These are phyloP conservation scores for Pangasius mekongensis DNA, from an alignment of 2,797 vertebrate species.

Conservation along the genomic window DNA sequence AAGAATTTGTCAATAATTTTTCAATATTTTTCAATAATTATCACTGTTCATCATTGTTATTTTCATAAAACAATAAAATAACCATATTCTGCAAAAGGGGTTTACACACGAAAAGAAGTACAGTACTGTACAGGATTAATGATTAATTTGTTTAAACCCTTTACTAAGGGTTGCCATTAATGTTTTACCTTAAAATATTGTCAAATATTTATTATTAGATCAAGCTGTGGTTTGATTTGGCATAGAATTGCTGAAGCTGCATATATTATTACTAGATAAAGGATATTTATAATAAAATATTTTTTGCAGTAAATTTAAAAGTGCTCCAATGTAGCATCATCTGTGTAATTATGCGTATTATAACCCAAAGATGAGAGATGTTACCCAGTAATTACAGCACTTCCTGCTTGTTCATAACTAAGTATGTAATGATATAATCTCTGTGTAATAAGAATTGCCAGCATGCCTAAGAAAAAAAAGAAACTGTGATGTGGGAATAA, in stretches of 20 bases:
- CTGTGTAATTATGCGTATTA: not conserved
- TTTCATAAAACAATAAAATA: not conserved
- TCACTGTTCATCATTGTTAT: not conserved
- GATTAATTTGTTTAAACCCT: not conserved
- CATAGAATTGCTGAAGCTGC: not conserved
- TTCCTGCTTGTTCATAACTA: not conserved
- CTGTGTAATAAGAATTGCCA: not conserved
- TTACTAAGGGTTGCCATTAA: not conserved
- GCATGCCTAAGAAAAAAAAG: not conserved
- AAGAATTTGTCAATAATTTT: not conserved
- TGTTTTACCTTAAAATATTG: not conserved
- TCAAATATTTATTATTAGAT: not conserved
- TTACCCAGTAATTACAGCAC: not conserved
- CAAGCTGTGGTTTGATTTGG: not conserved
- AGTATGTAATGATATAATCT: not conserved
- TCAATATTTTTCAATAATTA: not conserved
- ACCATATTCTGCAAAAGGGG: not conserved
- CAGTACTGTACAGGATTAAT: not conserved
- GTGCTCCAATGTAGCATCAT: not conserved
- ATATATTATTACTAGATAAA: not conserved
- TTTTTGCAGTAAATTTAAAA: not conserved
- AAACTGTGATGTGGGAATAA: not conserved
- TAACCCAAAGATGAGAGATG: not conserved
- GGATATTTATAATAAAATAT: not conserved
- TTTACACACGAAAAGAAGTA: not conserved